Evolutionary conservation across 1,140 invertebrate genomes (phyloP).

Genomic region (Neotoxoptera formosana): DNA sequence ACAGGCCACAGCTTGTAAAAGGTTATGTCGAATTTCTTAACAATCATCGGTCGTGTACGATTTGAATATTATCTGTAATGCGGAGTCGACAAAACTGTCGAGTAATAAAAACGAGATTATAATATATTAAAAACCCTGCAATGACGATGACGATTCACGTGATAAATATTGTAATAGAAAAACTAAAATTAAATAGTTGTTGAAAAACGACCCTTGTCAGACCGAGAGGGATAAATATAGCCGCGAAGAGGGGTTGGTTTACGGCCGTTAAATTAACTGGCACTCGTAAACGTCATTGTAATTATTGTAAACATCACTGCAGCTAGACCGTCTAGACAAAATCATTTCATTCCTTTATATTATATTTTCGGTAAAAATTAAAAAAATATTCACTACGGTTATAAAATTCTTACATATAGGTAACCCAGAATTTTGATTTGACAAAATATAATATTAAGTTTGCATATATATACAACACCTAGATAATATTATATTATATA

Average conservation of each 20-base stretch:
- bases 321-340: background rate
- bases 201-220: constrained; percentile 36
- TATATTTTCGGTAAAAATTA: background rate
- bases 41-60: background rate
- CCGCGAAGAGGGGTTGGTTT: constrained; percentile 14
- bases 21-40: background rate
- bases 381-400: background rate
- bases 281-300: constrained; percentile 50
- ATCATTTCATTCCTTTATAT: background rate
- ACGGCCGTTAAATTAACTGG: constrained; percentile 46
- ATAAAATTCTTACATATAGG: background rate
- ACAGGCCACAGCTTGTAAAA: background rate
- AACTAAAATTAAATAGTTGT: constrained; percentile 12
- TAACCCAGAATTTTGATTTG: background rate
- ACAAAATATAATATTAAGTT: background rate
- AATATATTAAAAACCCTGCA: background rate
- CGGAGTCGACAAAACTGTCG: background rate
- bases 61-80: background rate
- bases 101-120: background rate
- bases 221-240: background rate
- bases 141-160: background rate
- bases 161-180: constrained; percentile 1
- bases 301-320: constrained; percentile 43
- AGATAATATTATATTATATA: no score
- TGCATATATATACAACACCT: background rate